phyloP scores from a whole-genome alignment of 2,888 invertebrate species.

The Neoitamus cyanurus region DNA sequence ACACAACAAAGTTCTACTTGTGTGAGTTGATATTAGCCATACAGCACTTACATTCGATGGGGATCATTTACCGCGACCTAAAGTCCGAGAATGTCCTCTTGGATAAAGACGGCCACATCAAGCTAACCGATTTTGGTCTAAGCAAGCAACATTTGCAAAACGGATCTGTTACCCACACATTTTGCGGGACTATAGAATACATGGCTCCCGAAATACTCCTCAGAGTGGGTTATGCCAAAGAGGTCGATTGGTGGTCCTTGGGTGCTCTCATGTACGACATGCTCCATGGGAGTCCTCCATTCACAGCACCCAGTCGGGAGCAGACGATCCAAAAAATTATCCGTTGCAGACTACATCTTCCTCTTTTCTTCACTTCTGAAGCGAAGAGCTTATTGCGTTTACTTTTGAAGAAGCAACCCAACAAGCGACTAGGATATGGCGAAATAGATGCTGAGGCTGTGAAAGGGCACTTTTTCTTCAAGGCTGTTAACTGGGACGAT shows the following conservation, averaged over 20 bases:
- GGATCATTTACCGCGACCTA: constrained; percentile 98
- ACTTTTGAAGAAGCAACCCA: constrained; percentile 83
- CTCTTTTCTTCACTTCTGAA: constrained; percentile 94
- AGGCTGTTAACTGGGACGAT: constrained; percentile 94
- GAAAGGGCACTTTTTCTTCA: constrained; percentile 93
- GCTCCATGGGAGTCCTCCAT: constrained; percentile 99
- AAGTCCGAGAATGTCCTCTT: constrained; percentile 98
- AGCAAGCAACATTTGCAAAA: constrained; percentile 98
- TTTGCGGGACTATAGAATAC: constrained; percentile 99
- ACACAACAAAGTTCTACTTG: constrained; percentile 97
- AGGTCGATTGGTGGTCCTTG: constrained; percentile 99
- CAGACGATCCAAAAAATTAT: constrained; percentile 99
- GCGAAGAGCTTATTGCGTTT: constrained; percentile 93
- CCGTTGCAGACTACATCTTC: constrained; percentile 92
- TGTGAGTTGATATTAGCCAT: constrained; percentile 97
- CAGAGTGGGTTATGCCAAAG: constrained; percentile 96
- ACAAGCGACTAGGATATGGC: constrained; percentile 88
- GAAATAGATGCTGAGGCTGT: constrained; percentile 88
- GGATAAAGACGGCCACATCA: constrained; percentile 96
- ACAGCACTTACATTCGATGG: constrained; percentile 95
- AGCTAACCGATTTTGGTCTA: constrained; percentile 98
- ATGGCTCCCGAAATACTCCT: constrained; percentile 99
- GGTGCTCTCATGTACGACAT: constrained; percentile 99
- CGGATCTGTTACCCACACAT: constrained; percentile 95
- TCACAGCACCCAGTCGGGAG: constrained; percentile 96